Evolutionary conservation across 2,888 invertebrate genomes (phyloP), one percentile per base, ranked within the genome.

Genomic region (Platycheirus rosarum): DNA sequence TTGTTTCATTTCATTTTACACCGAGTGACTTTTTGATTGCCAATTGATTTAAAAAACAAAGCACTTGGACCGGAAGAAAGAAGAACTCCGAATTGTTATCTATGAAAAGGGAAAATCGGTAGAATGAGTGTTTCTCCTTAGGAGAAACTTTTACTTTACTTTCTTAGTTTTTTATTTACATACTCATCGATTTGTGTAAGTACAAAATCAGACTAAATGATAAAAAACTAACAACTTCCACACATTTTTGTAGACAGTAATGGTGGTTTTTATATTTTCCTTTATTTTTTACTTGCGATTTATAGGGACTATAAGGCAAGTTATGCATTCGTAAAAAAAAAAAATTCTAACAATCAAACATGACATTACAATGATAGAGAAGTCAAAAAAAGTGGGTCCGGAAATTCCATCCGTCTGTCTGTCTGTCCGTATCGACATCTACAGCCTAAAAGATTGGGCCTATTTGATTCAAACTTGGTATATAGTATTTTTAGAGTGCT

Each of bases 1-100:
- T 62, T 29, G 51, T 62, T 71, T 62, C 62, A 71, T 62, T 71
- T 62, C 32, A 62, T 71, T 71, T 62, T 35, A 51, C 62, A 53
- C 29, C 51, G 42, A 62, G 55, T 53, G 42, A 66, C 42, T 66
- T 66, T 29, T 53, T 53, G 29, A 53, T 20, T 32, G 53, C 51
- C 42, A 53, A 40, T 44, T 66, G 66, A 53, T 66, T 53, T 53
- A 42, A 66, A 66, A 66, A 20, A 29, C 29, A 66, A 53, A 51
- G 60, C 65, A 26, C 26, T 65, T 26, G 51, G 14, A 29, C 51
- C 40, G 40, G 55, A 26, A 44, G 46, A 18, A 13, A 46, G n/a
- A n/a, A n/a, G 29, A 32, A 32, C 29, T 7, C 8, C 29, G 8
- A 32, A 32, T 32, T 32, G 2, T 4, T 32, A 32, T 32, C 29